Base-by-base conservation (phyloP, 2,888 invertebrate species). In the Stegophylla sp. region DNA sequence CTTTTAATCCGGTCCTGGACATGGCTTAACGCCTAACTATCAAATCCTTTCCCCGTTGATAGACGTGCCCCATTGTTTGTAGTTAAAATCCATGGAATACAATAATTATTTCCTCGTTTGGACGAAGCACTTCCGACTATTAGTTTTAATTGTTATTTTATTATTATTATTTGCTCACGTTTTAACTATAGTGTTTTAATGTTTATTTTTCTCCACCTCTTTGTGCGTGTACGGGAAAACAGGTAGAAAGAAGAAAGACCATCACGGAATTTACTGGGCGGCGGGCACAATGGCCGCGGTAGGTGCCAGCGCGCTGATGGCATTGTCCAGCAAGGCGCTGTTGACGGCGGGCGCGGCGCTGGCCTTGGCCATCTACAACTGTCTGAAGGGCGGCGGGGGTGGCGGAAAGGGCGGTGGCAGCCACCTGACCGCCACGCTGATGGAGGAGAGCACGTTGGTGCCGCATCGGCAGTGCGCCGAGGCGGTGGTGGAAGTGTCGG, bases 381-480 rank as follows among this genome's bases (percentile, higher is more conserved):
- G 69, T 51, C 71, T 79, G 79, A 79, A 79, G 48, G 71, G 79
- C 28, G 23, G 69, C 5, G 69, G 77, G 1, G 74, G 74, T 5
- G 74, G 74, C 7, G 76, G 76, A 10, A 59, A 45, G 12, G 45
- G 67, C 43, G 67, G 76, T 1, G 67, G 67, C 26, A 61, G 71
- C 41, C 59, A 26, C 1, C 34, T 79, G 26, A 79, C 79, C 7
- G 79, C 79, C 41, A 79, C 71, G 48, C 48, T 79, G 34, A 61
- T 79, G 79, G 79, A 79, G 26, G 79, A 79, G 71, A 79, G 79
- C 13, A 15, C 61, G 34, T 15, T 34, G 34, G 34, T 79, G n/a
- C 79, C 79, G 10, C 79, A 79, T 17, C 15, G 79, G 41, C 79
- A 79, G 59, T 79, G 79, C 26, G 61, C 79, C n/a, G 79, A 79